Base-by-base conservation (phyloP, 2,888 invertebrate genomes). In the Cheilosia scutellata region DNA sequence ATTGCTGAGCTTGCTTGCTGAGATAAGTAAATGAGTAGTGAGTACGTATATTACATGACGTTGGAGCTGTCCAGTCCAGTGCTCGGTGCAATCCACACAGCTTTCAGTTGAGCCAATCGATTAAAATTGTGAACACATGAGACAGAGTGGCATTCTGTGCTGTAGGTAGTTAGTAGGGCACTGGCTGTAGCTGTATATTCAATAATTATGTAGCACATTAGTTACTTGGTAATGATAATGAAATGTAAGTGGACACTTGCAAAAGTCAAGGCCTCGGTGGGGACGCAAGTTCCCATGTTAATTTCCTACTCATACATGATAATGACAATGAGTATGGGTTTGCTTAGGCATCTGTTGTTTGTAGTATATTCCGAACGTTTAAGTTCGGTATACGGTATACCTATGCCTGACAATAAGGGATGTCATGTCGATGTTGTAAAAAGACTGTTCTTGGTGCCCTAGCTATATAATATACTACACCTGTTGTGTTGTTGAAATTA, bases 211-310 rank as follows among this genome's bases (percentile, higher is more conserved):
- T 51, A 40, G 40, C 72, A 20, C 29, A 44, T 55, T 31, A 44
- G 74, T 27, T 0, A 33, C 55, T 60, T 68, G 68, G 57, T 57
- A 44, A 72, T 55, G 65, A 51, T 57, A 33, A 65, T 42, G 27
- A 65, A 79, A 60, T 55, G 49, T 27, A 27, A 42, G 42, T 53
- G 25, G 53, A 60, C 40, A 57, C 25, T 42, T n/a, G 27, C 40
- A 37, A 60, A 33, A 51, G 66, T 62, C 66, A 80, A 6, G 60
- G 65, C 25, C n/a, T 33, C 42, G 16, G 20, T 6, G 57, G 55
- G 71, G 49, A 57, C 75, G 60, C 7, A n/a, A 62, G 47, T 68
- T 75, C 80, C 68, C 74, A 80, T 68, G 66, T 9, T 31, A 53
- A 80, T 80, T 80, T 72, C 57, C 58, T 57, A 33, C 62, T 27